Conservation (phyloP, 2,888 invertebrate genomes). For the Catonia carolina region DNA sequence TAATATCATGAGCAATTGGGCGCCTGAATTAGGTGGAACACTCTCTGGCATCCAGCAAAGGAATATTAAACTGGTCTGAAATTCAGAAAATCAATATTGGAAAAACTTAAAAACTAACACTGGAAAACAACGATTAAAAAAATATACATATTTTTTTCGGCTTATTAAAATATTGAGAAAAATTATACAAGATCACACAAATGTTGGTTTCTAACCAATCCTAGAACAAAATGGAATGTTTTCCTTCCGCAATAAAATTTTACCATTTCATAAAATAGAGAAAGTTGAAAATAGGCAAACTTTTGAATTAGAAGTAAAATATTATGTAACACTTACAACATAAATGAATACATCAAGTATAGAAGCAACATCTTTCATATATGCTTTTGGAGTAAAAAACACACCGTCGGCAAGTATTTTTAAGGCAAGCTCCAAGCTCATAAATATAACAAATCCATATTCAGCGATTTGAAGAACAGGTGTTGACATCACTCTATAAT, state of each 20-base stretch:
- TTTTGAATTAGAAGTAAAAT: too few species aligned
- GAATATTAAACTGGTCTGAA: constrained; percentile 87
- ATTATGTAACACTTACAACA: constrained; percentile 57
- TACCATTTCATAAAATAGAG: too few species aligned
- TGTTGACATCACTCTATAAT: constrained; percentile 88
- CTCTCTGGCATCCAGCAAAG: constrained; percentile 92
- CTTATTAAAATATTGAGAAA: too few species aligned
- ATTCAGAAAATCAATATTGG: not conserved
- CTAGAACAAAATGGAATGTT: too few species aligned
- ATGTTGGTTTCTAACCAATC: too few species aligned
- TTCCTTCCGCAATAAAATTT: too few species aligned
- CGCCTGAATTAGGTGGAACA: constrained; percentile 88
- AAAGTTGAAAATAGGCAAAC: too few species aligned
- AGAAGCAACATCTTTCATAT: constrained; percentile 95
- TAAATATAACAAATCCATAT: constrained; percentile 95
- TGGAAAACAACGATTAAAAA: not conserved
- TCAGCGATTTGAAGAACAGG: constrained; percentile 91
- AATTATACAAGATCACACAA: too few species aligned
- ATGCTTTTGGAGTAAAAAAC: constrained; percentile 98
- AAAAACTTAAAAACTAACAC: not conserved
- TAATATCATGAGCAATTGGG: constrained; percentile 92
- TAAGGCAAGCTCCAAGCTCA: constrained; percentile 92
- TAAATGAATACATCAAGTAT: constrained; percentile 96
- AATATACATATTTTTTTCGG: too few species aligned
- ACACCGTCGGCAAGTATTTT: constrained; percentile 97